Base-by-base conservation (phyloP, 30 jellyfish, hydroid and myxozoan species). In the Turritopsis rubra region DNA sequence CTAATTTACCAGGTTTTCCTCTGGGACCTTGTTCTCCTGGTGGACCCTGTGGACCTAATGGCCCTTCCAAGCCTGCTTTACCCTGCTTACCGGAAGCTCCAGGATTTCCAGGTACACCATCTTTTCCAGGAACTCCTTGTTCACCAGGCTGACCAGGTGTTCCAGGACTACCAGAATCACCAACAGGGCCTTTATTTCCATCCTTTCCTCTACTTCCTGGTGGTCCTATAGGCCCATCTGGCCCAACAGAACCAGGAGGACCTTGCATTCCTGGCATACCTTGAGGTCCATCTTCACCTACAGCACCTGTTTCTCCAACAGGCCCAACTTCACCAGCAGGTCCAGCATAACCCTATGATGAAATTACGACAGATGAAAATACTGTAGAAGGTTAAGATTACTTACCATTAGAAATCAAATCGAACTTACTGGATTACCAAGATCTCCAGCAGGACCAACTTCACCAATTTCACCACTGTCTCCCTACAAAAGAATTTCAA, bases 141-240 rank as follows among this genome's bases (percentile, higher is more conserved):
- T 83, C 26, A 66, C 87, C 87, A 53, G 80, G 53, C 66, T 71
- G 75, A 74, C 95, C 85, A 65, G 84, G 83, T 71, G 87, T 60
- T 65, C 89, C 89, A 83, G 80, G 79, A 71, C 80, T n/a, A 0
- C 81, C 82, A 28, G 22, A 28, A 16, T 26, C 71, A 16, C 72
- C 80, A 8, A 28, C 18, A 19, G 90, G 91, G 70, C 98, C 98
- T 54, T 85, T 84, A 30, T 28, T 84, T 52, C 98, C 98, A 26
- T 65, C 83, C 25, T 23, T 18, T 19, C 92, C 92, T 31, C 27
- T 71, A 20, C 52, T 22, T 21, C 92, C 92, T 7, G 91, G 90
- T 53, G 92, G 86, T 31, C 92, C 92, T 13, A 71, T 23, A 17
- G 90, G 84, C 29, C 92, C 92, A 0, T 53, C 84, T 0, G 87